Conservation (phyloP, 92 coral and sea anemone species). For the Pocillopora grandis region DNA sequence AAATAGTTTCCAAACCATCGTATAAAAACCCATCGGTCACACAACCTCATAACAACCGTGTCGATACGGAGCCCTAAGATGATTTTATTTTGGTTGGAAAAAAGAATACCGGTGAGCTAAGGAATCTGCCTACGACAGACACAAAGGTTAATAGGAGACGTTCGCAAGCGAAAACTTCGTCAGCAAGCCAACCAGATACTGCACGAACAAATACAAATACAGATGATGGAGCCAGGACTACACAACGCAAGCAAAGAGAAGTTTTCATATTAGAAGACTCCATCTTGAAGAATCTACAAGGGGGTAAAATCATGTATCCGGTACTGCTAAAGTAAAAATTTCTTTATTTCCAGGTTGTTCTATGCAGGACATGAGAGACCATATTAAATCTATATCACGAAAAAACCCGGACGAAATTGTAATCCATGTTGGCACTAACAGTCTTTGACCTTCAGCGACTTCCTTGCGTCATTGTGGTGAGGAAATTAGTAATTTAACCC, state of each 20-base stretch:
- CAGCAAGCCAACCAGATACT: neutral
- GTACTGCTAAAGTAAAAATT: slow-evolving; percentile 2
- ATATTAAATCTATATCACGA: slow-evolving; percentile 50
- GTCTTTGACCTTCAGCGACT: slow-evolving; percentile 33
- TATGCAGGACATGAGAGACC: slow-evolving; percentile 42
- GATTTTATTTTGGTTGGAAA: slow-evolving; percentile 8
- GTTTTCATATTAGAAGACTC: slow-evolving; percentile 44
- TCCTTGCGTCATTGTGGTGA: slow-evolving; percentile 40
- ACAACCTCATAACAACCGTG: slow-evolving; percentile 6
- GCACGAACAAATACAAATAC: neutral
- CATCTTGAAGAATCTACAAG: slow-evolving; percentile 33
- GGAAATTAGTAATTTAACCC: slow-evolving; percentile 40
- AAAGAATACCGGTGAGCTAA: neutral
- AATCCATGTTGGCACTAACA: slow-evolving; percentile 61
- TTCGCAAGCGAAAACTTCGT: too few species aligned
- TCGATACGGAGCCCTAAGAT: slow-evolving; percentile 6
- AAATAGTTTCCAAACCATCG: slow-evolving; percentile 42
- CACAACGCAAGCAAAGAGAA: slow-evolving; percentile 12
- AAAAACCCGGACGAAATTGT: slow-evolving; percentile 53
- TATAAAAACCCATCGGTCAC: slow-evolving; percentile 1
- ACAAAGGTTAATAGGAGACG: neutral
- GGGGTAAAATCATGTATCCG: slow-evolving; percentile 39
- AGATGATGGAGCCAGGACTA: neutral
- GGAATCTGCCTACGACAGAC: neutral
- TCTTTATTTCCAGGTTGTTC: slow-evolving; percentile 41